These are phyloP conservation scores for Drosophila triauraria DNA, from an alignment of 1,140 invertebrate genomes.

Conservation along the genomic window DNA sequence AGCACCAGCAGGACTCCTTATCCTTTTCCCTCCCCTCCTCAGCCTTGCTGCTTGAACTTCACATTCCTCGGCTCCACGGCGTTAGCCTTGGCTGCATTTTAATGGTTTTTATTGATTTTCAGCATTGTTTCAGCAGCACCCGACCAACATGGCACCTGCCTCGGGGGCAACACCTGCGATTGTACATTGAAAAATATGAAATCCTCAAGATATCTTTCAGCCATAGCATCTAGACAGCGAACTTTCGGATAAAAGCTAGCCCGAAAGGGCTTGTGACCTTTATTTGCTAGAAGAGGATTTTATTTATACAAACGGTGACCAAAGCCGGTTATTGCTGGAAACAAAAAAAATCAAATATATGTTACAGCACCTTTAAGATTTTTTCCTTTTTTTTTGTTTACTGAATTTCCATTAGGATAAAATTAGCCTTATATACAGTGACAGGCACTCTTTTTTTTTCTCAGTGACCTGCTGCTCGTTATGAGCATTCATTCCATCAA, in stretches of 20 bases:
- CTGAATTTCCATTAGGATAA: background rate
- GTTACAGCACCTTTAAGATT: no score
- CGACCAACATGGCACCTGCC: conserved; percentile 18
- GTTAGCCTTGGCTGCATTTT: conserved; percentile 71
- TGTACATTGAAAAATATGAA: conserved; percentile 21
- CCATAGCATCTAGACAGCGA: background rate
- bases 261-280: no score
- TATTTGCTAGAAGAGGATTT: background rate
- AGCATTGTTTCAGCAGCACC: conserved; percentile 48
- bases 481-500: conserved; percentile 73
- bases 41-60: conserved; percentile 79
- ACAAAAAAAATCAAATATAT: no score
- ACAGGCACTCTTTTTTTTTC: background rate
- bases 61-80: conserved; percentile 57
- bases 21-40: conserved; percentile 6
- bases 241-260: background rate
- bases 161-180: conserved; percentile 17
- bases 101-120: conserved; percentile 80
- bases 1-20: conserved; percentile 9
- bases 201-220: background rate
- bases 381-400: no score
- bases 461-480: conserved; percentile 43
- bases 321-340: no score
- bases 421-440: background rate
- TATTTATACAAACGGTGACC: background rate